These are phyloP conservation scores for Hoplostethus atlanticus DNA, from an alignment of 2,797 vertebrate genomes.

Conservation along the genomic window DNA sequence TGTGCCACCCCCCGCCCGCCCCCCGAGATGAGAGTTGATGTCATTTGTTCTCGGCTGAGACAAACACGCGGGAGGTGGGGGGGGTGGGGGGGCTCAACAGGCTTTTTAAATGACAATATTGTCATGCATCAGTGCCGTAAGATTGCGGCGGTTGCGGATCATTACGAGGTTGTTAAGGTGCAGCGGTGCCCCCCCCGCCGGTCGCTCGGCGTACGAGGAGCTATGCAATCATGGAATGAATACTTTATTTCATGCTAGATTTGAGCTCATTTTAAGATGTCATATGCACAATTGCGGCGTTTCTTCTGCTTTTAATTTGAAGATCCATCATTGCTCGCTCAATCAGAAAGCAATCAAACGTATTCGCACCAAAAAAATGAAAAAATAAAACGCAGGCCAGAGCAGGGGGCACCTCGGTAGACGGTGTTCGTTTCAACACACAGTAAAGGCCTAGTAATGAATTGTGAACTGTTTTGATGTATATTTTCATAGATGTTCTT, in stretches of 20 bases:
- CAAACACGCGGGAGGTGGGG: constrained; percentile 37
- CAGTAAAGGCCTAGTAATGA: constrained; percentile 56
- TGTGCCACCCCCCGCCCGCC: constrained; percentile 68
- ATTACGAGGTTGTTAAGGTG: constrained; percentile 75
- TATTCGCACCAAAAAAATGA: constrained; percentile 47
- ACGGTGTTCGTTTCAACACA: constrained; percentile 58
- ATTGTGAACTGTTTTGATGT: constrained; percentile 58
- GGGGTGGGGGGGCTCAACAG: constrained; percentile 59
- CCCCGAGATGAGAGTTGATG: constrained; percentile 57
- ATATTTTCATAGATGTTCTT: constrained; percentile 59
- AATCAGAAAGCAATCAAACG: constrained; percentile 56
- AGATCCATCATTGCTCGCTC: constrained; percentile 46
- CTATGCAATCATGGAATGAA: constrained; percentile 70
- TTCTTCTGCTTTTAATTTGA: constrained; percentile 58
- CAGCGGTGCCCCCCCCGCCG: constrained; percentile 35
- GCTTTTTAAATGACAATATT: constrained; percentile 72
- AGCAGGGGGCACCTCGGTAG: constrained; percentile 28
- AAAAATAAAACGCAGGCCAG: background rate
- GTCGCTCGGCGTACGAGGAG: constrained; percentile 54
- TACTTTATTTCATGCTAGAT: constrained; percentile 80
- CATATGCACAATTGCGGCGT: constrained; percentile 49
- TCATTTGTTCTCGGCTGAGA: constrained; percentile 61
- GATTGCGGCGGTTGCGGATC: constrained; percentile 71
- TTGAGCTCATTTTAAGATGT: constrained; percentile 64
- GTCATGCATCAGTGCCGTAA: constrained; percentile 68